Conservation (phyloP, 2,797 vertebrate species). For the Synaphobranchus kaupii region DNA sequence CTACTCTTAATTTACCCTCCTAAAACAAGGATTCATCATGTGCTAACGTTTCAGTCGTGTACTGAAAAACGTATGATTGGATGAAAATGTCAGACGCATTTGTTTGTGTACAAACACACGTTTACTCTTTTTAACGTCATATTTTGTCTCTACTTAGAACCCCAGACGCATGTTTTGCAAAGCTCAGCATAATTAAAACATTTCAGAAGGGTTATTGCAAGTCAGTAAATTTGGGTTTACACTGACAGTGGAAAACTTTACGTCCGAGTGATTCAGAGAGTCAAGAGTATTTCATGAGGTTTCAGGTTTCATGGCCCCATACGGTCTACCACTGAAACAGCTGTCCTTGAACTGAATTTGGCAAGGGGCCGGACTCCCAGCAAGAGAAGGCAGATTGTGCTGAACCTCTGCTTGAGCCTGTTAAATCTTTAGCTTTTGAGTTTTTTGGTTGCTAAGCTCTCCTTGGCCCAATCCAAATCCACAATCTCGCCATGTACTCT, state of each 20-base stretch:
- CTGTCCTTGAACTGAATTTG: conserved; percentile 59
- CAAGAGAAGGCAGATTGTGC: background rate
- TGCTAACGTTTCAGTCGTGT: background rate
- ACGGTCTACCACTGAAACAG: conserved; percentile 47
- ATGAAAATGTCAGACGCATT: background rate
- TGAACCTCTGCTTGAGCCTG: background rate
- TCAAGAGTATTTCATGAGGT: background rate
- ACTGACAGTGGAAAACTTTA: background rate
- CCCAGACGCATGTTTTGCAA: background rate
- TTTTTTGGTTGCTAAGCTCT: background rate
- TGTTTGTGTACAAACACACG: background rate
- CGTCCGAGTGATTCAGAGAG: background rate
- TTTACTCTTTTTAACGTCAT: background rate
- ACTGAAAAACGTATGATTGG: background rate
- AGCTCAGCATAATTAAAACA: background rate
- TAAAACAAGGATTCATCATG: background rate
- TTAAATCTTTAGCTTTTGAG: background rate
- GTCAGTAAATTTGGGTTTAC: background rate
- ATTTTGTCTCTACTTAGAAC: background rate
- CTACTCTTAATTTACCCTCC: background rate
- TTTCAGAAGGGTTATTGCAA: background rate
- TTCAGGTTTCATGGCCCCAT: conserved; percentile 29
- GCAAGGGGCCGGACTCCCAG: conserved; percentile 34
- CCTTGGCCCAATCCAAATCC: background rate
- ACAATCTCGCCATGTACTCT: background rate